Base-by-base conservation (phyloP, 1,140 invertebrate genomes). In the Drosophila triauraria region DNA sequence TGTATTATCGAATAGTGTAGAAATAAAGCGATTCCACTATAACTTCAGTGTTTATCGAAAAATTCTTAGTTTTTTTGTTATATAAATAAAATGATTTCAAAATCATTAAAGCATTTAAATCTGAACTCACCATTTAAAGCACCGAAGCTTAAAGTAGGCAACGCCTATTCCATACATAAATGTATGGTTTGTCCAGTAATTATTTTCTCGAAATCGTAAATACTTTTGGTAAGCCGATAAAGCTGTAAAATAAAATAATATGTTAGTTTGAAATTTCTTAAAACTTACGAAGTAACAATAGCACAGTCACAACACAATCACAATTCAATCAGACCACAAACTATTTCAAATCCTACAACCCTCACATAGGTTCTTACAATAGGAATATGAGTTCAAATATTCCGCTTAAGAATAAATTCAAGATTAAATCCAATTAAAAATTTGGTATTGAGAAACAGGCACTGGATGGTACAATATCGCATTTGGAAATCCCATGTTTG, bases 221-320 rank as follows among this genome's bases (percentile, higher is more conserved):
- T 97, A 99, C 93, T 98, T 98, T 93, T 99, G 97, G 94, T 99
- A 99, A 5, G 98, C 98, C 35, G 98, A 98, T 94, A 98, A 95
- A 15, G 98, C 98, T 98, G 93, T 46, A 81, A 93, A 17, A 7
- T 35, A 20, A 32, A 38, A 32, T 20, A 35, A 46, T 46, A 13
- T 12, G 7, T 27, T 20, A 35, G 23, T 46, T 25, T 46, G 23
- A 20, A 10, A 9, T 35, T 35, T 9, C 8, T 10, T 10, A 10
- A 35, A 35, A 9, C 10, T 7, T 7, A 30, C 30, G 30, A 40
- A 40, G 9, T 38, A 38, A 6, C 3, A 38, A 27, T 27, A 27
- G 27, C 3, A 27, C 2, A 4, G 2, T 27, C 25, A 27, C 2
- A 27, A 27, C 5, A 27, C 25, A 20, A 20, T 20, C 20, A 20